Percentiles rank a stretch among this genome's conserved stretches.
These are phyloP conservation scores for Cataglyphis rosenhaueri DNA, from an alignment of 2,888 invertebrate species.

Conservation along the genomic window DNA sequence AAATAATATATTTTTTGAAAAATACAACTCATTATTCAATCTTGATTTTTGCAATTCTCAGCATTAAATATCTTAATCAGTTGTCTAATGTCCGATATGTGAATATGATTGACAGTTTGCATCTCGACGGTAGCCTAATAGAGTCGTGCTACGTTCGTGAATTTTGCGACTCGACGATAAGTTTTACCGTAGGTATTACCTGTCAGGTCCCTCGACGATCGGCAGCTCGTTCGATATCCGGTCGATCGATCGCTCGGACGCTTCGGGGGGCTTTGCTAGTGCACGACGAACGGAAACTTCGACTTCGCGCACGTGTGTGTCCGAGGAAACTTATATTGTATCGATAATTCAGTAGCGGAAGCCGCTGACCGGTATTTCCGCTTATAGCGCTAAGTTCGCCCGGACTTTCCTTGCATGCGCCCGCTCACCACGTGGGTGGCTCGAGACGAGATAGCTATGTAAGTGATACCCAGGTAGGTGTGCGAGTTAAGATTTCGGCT, in stretches of 20 bases:
- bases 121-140: constrained; percentile 67
- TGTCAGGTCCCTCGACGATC: constrained; percentile 76
- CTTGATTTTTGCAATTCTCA: background rate
- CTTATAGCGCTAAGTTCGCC: constrained; percentile 56
- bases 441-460: constrained; percentile 8
- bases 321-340: constrained; percentile 68
- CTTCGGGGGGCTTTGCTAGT: constrained; percentile 26
- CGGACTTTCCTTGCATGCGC: constrained; percentile 38
- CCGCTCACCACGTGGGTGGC: constrained; percentile 32
- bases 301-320: constrained; percentile 29
- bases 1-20: no score
- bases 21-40: background rate
- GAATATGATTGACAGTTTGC: constrained; percentile 32
- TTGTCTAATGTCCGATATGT: background rate
- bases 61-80: background rate
- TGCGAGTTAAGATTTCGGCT: constrained; percentile 36
- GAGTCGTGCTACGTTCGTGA: constrained; percentile 75
- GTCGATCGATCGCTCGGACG: constrained; percentile 71
- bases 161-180: constrained; percentile 77
- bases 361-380: constrained; percentile 55
- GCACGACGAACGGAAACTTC: constrained; percentile 41
- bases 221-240: constrained; percentile 71
- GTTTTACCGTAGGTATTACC: constrained; percentile 78
- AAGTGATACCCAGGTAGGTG: constrained; percentile 17
- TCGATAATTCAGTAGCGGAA: constrained; percentile 68